Evolutionary conservation across 2,113 vertebrate species (phyloP), one percentile per base, ranked within the genome.

Genomic region (Peucedramus taeniatus): DNA sequence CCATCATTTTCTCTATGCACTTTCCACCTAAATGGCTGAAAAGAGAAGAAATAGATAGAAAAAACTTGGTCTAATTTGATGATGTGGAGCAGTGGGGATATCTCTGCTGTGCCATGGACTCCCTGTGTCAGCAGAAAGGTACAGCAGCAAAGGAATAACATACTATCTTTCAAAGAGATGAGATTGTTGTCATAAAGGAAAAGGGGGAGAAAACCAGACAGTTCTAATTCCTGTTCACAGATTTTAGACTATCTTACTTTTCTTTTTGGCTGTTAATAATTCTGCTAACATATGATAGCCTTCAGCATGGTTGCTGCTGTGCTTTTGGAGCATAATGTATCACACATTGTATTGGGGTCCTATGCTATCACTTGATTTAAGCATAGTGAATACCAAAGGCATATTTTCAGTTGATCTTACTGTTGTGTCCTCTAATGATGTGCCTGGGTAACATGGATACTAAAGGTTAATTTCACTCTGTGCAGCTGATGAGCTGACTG

Each of bases 101-200:
- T 24, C 40, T 82, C 66, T 45, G 14, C 20, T 56, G 15, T 33
- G 31, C 21, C 19, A 57, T 10, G 66, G 42, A 10, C 7, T 39
- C 37, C 30, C 24, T 24, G 19, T 18, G 10, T 27, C 35, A 81
- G 17, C 9, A 85, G 54, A 72, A 84, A 30, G 6, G 10, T 45
- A 21, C 13, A 77, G 28, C 33, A 68, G 27, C 33, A 72, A 69
- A 82, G 47, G 18, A 53, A 8, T 33, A 66, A 8, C 9, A 53
- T 5, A 2, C 1, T 0, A 0, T 35, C 21, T 57, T 83, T 80
- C 33, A 66, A 76, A 76, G 10, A 78, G n/a, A 15, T 51, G 24
- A 53, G 27, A 56, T 14, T 53, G 15, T 11, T 65, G 21, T 18
- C 20, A 26, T 40, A 37, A 28, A 37, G 8, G 7, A 45, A 68